Evolutionary conservation across 2,888 invertebrate genomes (phyloP).

Genomic region (Tetropium fuscum): DNA sequence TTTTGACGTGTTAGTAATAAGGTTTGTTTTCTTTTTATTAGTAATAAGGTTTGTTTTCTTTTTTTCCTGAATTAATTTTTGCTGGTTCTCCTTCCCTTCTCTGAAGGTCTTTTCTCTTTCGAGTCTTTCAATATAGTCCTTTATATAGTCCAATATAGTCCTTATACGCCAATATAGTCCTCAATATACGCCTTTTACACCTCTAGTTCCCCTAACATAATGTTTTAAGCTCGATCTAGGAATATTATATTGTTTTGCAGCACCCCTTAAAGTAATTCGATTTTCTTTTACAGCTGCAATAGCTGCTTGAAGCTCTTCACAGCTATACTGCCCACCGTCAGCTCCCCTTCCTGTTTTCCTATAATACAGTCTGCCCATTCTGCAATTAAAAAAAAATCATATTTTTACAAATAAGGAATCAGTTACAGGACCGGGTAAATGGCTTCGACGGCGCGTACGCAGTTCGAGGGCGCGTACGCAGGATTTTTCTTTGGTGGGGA

Average conservation of each 20-base stretch:
- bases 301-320: background rate
- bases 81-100: background rate
- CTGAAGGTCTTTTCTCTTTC: background rate
- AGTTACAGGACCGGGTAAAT: no score
- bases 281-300: background rate
- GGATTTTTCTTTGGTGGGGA: no score
- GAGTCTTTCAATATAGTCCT: background rate
- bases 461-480: no score
- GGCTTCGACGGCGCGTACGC: no score
- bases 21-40: background rate
- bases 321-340: background rate
- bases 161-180: no score
- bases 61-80: background rate
- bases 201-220: constrained; percentile 1
- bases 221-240: background rate
- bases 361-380: background rate
- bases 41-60: background rate
- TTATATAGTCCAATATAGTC: no score
- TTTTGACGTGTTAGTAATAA: background rate
- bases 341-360: constrained; percentile 11
- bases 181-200: background rate
- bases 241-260: background rate
- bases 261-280: background rate
- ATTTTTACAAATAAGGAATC: no score
- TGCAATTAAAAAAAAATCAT: no score